These are phyloP conservation scores for Aulostomus chinensis DNA, from an alignment of 2,797 vertebrate species.

Conservation along the genomic window DNA sequence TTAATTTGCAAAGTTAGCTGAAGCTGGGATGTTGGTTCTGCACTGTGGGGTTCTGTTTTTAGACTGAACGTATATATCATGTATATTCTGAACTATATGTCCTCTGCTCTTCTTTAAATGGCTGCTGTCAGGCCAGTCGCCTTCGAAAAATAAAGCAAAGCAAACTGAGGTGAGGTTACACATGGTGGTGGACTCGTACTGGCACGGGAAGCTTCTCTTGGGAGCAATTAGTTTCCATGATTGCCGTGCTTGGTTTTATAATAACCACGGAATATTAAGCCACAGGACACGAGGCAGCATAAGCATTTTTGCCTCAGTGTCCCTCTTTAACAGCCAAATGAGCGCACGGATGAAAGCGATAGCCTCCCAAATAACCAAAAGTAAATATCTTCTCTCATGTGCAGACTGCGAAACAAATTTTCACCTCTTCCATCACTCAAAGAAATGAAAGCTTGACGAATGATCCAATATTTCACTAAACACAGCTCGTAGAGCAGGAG, in stretches of 20 bases:
- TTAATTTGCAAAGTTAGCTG: neutral
- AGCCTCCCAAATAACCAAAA: slow-evolving; percentile 6
- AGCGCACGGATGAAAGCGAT: slow-evolving; percentile 11
- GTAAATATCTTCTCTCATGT: neutral
- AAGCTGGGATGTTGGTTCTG: neutral
- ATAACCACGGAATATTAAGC: slow-evolving; percentile 2
- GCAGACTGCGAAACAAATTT: slow-evolving; percentile 10
- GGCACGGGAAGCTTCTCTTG: neutral
- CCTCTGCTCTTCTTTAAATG: neutral
- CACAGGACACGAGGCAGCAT: neutral
- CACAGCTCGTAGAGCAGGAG: too few relatives aligned
- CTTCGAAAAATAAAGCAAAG: slow-evolving; percentile 2
- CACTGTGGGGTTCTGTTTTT: neutral
- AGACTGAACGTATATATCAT: slow-evolving; percentile 1
- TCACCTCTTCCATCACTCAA: slow-evolving; percentile 7
- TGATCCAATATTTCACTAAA: slow-evolving; percentile 6
- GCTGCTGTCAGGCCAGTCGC: neutral
- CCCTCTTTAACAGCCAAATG: neutral
- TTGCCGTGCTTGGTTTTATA: neutral
- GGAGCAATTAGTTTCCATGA: slow-evolving; percentile 7
- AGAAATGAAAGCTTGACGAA: neutral
- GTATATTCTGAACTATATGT: neutral
- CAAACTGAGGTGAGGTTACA: slow-evolving; percentile 7
- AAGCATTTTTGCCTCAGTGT: too few relatives aligned
- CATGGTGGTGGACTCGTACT: neutral